Percentiles rank a stretch among this genome's conserved stretches.
Evolutionary conservation across 1,140 invertebrate species (phyloP).

Genomic region (Sycobia sp.): DNA sequence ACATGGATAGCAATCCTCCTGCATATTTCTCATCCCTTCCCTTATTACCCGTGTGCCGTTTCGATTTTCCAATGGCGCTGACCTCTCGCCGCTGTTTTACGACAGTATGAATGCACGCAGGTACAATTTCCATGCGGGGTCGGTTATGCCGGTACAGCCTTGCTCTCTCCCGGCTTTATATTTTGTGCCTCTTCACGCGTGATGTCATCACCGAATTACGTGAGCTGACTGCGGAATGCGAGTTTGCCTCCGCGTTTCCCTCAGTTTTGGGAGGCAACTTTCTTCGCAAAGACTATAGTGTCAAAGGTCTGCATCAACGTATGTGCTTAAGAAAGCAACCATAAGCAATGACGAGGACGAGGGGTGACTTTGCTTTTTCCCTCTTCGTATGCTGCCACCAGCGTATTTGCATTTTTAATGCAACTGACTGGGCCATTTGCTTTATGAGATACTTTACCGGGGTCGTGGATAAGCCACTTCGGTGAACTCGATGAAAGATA

Average conservation of each 20-base stretch:
- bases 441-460: background rate
- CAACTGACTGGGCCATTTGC: background rate
- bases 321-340: background rate
- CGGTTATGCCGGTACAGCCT: conserved; percentile 34
- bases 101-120: conserved; percentile 34
- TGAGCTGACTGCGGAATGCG: conserved; percentile 51
- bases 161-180: conserved; percentile 49
- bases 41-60: background rate
- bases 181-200: conserved; percentile 59
- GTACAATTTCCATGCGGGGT: conserved; percentile 46
- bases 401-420: conserved; percentile 21
- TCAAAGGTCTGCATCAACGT: background rate
- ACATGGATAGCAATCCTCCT: too few species aligned
- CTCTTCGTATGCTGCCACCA: too few species aligned
- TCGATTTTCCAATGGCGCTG: conserved; percentile 5
- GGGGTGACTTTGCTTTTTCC: conserved; percentile 9
- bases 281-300: conserved; percentile 10
- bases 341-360: conserved; percentile 20
- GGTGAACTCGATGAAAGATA: too few species aligned
- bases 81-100: conserved; percentile 35
- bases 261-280: background rate
- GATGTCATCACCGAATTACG: conserved; percentile 61
- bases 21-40: background rate
- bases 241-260: background rate
- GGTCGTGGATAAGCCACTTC: too few species aligned